Conservation (phyloP, 2,113 vertebrate genomes). For the Entomyzon cyanotis region DNA sequence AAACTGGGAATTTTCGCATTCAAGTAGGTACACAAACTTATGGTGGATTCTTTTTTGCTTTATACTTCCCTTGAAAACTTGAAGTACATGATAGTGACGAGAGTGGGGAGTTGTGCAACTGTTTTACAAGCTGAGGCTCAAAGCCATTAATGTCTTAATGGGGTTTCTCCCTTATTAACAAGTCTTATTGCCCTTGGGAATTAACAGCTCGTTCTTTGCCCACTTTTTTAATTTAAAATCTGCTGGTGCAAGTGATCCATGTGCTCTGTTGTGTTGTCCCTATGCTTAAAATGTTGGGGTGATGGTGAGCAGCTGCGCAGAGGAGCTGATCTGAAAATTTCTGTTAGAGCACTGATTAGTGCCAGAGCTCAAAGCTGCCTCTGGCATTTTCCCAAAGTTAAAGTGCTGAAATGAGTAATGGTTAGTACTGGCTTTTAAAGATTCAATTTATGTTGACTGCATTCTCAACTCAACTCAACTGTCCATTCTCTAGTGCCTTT, state of each 20-base stretch:
- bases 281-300: not conserved
- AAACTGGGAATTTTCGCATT: not conserved
- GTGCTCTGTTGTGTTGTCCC: not conserved
- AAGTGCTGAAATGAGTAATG: not conserved
- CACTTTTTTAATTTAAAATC: not conserved
- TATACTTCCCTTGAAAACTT: not conserved
- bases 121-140: constrained; percentile 23
- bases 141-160: constrained; percentile 20
- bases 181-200: not conserved
- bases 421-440: not conserved
- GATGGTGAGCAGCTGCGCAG: not conserved
- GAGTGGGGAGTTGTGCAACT: constrained; percentile 22
- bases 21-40: not conserved
- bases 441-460: not conserved
- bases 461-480: not conserved
- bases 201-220: constrained; percentile 24
- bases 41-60: not conserved
- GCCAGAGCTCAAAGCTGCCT: constrained; percentile 19
- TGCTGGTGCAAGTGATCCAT: not conserved
- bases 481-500: not conserved
- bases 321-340: not conserved
- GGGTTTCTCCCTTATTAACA: constrained; percentile 31
- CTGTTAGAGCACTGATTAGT: not conserved
- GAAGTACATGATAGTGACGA: not conserved
- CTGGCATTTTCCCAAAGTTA: constrained; percentile 11